Evolutionary conservation across 2,113 vertebrate genomes (phyloP).

Genomic region (Catharus bicknelli): DNA sequence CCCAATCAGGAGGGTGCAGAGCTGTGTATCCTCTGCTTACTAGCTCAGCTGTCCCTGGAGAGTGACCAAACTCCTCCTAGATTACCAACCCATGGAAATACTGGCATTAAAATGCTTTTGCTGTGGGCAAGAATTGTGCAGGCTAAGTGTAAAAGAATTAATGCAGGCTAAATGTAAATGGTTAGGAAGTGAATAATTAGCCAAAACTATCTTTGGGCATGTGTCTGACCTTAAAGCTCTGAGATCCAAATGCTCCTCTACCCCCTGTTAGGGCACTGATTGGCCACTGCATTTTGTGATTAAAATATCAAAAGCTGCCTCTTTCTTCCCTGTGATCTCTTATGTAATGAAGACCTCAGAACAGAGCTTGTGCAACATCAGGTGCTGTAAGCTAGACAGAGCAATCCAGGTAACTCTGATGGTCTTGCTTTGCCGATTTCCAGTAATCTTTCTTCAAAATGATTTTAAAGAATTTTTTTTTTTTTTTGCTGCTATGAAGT

Average conservation of each 20-base stretch:
- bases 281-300: neutral
- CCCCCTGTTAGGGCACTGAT: neutral
- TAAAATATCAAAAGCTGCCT: neutral
- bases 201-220: neutral
- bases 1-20: neutral
- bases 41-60: neutral
- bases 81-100: neutral
- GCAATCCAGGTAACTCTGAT: neutral
- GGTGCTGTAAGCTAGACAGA: neutral
- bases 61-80: neutral
- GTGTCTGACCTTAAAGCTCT: neutral
- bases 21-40: neutral
- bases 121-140: neutral
- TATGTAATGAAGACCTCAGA: neutral
- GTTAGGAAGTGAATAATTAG: neutral
- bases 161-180: neutral
- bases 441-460: neutral
- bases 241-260: neutral
- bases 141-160: neutral
- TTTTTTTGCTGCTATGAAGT: neutral
- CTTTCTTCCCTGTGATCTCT: neutral
- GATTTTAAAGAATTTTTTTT: neutral
- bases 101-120: neutral
- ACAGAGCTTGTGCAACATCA: neutral
- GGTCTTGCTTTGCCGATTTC: neutral